Evolutionary conservation across 1,140 invertebrate genomes (phyloP).

Genomic region (Xylocopa sonorina): DNA sequence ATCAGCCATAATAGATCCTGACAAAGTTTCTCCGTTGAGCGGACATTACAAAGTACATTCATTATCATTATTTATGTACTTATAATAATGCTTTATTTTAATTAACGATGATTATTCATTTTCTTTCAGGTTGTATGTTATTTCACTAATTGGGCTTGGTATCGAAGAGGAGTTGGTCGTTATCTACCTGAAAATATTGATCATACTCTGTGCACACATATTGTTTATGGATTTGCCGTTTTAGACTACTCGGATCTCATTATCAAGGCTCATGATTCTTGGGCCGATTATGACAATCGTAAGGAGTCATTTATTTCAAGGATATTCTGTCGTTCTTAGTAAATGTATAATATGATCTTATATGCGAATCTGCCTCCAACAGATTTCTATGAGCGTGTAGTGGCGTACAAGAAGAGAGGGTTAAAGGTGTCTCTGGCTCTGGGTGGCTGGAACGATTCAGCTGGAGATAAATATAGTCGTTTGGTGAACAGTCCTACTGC

Average conservation of each 20-base stretch:
- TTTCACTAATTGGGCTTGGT: slow-evolving; percentile 97
- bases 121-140: slow-evolving; percentile 90
- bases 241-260: slow-evolving; percentile 89
- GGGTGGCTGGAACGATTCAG: slow-evolving; percentile 95
- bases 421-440: slow-evolving; percentile 92
- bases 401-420: slow-evolving; percentile 89
- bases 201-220: slow-evolving; percentile 92
- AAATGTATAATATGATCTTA: too few species aligned
- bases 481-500: slow-evolving; percentile 89
- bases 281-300: slow-evolving; percentile 94
- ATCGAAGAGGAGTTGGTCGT: slow-evolving; percentile 90
- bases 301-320: slow-evolving; percentile 68
- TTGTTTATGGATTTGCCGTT: slow-evolving; percentile 96
- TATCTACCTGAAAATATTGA: slow-evolving; percentile 94
- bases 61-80: background rate
- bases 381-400: slow-evolving; percentile 93
- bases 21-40: slow-evolving; percentile 75
- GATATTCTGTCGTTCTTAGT: background rate
- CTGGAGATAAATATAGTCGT: slow-evolving; percentile 92
- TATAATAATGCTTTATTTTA: too few species aligned
- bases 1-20: slow-evolving; percentile 74
- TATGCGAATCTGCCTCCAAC: slow-evolving; percentile 21
- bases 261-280: slow-evolving; percentile 92
- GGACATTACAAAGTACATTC: slow-evolving; percentile 75
- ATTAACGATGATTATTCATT: background rate